phyloP scores from a whole-genome alignment of 2,113 vertebrate species.

The Campylomormyrus numenius region DNA sequence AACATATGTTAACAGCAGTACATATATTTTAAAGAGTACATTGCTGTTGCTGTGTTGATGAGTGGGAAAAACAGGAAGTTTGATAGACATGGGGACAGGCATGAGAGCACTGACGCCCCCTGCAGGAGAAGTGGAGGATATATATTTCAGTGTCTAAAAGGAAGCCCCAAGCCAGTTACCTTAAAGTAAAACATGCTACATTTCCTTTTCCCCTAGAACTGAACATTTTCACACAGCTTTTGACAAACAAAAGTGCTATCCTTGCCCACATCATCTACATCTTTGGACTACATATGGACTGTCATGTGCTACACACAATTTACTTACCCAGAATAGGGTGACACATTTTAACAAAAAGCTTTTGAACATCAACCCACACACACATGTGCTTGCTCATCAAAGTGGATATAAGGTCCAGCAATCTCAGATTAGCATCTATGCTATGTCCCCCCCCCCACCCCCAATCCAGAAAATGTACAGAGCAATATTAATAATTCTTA shows the following conservation, averaged over 20 bases:
- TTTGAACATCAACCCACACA: not conserved
- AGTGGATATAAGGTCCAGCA: not conserved
- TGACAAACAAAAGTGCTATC: not conserved
- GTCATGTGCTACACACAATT: not conserved
- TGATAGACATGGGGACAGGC: not conserved
- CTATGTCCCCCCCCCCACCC: not conserved
- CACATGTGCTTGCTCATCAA: not conserved
- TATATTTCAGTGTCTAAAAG: not conserved
- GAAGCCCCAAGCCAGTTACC: not conserved
- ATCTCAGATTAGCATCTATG: not conserved
- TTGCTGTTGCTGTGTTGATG: not conserved
- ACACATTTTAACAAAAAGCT: not conserved
- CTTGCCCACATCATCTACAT: not conserved
- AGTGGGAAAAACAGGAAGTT: constrained; percentile 10
- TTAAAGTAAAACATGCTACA: not conserved
- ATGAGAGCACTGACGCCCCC: not conserved
- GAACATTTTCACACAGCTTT: not conserved
- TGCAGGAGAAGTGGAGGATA: not conserved
- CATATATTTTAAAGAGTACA: not conserved
- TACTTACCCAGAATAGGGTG: not conserved
- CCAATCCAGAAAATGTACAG: not conserved
- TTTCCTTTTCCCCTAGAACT: not conserved
- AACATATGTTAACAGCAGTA: not conserved
- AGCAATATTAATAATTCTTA: not conserved
- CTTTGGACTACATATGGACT: not conserved